Evolutionary conservation across 53 echinoderm and acorn worm species (phyloP).

Genomic region (Glandiceps talaboti): DNA sequence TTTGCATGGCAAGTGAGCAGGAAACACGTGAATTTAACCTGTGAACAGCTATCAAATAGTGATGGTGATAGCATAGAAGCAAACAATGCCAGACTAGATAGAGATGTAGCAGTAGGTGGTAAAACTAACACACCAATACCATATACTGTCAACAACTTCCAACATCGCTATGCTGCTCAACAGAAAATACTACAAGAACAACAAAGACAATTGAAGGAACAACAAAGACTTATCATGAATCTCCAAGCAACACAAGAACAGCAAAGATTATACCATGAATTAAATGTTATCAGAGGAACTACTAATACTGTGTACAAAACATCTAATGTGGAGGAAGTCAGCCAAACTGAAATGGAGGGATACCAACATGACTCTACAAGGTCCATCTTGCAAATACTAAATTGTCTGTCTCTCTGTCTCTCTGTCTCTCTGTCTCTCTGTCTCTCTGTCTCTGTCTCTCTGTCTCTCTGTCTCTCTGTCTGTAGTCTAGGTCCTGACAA

Average conservation of each 20-base stretch:
- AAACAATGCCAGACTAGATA: conserved; percentile 10
- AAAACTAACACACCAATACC: not conserved
- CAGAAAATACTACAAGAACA: conserved; percentile 81
- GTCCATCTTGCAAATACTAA: no score
- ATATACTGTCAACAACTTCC: conserved; percentile 58
- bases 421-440: no score
- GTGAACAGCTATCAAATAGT: conserved; percentile 62
- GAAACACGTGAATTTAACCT: conserved; percentile 69
- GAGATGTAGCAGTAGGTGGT: not conserved
- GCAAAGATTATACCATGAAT: conserved; percentile 45
- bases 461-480: no score
- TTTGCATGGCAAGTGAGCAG: conserved; percentile 92
- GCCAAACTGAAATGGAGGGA: no score
- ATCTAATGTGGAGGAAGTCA: not conserved
- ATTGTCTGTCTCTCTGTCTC: no score
- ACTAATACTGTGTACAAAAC: not conserved
- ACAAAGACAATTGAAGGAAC: conserved; percentile 72
- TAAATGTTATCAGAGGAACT: conserved; percentile 25
- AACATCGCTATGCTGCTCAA: conserved; percentile 81
- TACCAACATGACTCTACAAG: no score
- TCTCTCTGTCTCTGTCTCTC: no score
- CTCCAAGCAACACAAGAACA: conserved; percentile 61
- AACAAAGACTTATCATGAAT: conserved; percentile 71
- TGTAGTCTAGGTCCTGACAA: no score
- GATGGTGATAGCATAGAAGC: conserved; percentile 33